Base-by-base conservation (phyloP, 1,140 invertebrate species). In the Apis florea region DNA sequence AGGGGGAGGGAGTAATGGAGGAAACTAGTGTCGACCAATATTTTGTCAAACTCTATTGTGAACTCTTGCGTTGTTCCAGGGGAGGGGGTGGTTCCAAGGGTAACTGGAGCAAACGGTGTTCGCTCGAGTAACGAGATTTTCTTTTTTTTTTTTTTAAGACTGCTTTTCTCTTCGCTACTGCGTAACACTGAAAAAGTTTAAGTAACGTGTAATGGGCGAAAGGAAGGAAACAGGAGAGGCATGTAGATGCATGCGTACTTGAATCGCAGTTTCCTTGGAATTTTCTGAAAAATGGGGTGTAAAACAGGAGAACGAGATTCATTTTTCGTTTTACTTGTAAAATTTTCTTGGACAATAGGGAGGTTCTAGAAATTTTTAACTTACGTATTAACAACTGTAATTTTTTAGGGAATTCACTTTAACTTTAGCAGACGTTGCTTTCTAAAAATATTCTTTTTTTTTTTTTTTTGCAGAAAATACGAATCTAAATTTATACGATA, bases 31-130 rank as follows among this genome's bases (percentile, higher is more conserved):
- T 0, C 56, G 12, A 8, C 21, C n/a, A 47, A n/a, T 75, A 51
- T 51, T 64, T 63, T 59, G 53, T 56, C 31, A 58, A 58, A 72
- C 54, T 72, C 21, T 21, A 40, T 69, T 69, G 68, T 26, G 31
- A 40, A 40, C 31, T 40, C 31, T 40, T 40, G 31, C 6, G 4
- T 40, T 40, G 31, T 40, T 53, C 10, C 15, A 21, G n/a, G 53
- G 24, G 15, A 40, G 64, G 15, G 24, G 10, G n/a, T 10, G 11
- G 24, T 69, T 26, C 15, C 15, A 40, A 40, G 17, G 17, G 21
- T 47, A 68, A 49, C 47, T 19, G n/a, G 67, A 24, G 21, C 67
- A 68, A 68, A 69, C 68, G 49, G 9, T 53, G 68, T 19, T 51
- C 31, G 8, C 3, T 69, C 67, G 67, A 51, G 47, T 69, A 69